Evolutionary conservation across 2,797 vertebrate species (phyloP), one percentile per base, ranked within the genome.

Genomic region (Tamandua tetradactyla): DNA sequence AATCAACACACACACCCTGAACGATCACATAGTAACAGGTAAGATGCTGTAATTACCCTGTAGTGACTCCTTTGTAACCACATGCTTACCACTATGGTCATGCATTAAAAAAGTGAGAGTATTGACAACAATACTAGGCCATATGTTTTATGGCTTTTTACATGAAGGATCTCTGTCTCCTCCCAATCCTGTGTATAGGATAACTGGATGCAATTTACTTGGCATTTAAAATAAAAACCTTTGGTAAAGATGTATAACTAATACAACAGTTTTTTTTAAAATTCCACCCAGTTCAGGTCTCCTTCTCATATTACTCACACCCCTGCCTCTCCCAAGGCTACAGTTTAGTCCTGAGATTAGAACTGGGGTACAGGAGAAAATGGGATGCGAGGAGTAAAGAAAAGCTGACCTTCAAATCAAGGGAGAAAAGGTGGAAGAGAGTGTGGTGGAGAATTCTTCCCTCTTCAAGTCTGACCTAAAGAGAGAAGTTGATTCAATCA

Each of bases 1-100:
- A 90, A 91, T 95, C 61, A 94, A 30, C 40, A 82, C n/a, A 27
- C 35, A n/a, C 35, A 44, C n/a, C 87, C 47, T 9, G 47, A 66
- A n/a, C 44, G 40, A 47, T 71, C 55, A 66, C 25, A 25, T 40
- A 9, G 10, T 22, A 47, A 76, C 91, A 55, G 14, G 2, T 30
- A 57, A 81, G 87, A 68, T 40, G 57, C 69, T 66, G 52, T 85
- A 93, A 94, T 95, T 62, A 52, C 40, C 69, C 64, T 94, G 89
- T 66, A 82, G 81, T 93, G 74, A 94, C 86, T 62, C 59, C 35
- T 32, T n/a, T 17, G 17, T 66, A 64, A 89, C 62, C 95, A 84
- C 47, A 13, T 42, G 78, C 49, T 69, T 84, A 75, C n/a, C 91
- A 72, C 79, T 20, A 30, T 2, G 14, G 61, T 25, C 61, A 7